phyloP scores from a whole-genome alignment of 2,113 vertebrate genomes.

The Ailuropoda melanoleuca region DNA sequence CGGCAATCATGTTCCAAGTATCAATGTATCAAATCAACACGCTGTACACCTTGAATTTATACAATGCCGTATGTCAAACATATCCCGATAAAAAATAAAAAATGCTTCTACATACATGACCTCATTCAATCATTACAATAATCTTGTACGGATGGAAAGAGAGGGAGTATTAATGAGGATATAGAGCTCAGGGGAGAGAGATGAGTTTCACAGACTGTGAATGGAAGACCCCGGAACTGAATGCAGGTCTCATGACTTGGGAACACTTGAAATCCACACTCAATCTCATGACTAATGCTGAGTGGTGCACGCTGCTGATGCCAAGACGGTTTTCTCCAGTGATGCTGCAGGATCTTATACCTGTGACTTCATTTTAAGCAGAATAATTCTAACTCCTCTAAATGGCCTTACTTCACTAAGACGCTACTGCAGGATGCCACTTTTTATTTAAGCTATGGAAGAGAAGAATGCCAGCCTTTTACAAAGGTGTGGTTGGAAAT shows the following conservation, averaged over 20 bases:
- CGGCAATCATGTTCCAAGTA: neutral
- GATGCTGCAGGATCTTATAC: neutral
- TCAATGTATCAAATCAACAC: neutral
- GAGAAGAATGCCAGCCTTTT: neutral
- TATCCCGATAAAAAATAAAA: neutral
- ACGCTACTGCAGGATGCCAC: neutral
- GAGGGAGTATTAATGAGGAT: neutral
- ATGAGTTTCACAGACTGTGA: neutral
- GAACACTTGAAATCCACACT: constrained; percentile 10
- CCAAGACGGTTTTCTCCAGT: neutral
- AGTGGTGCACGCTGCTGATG: neutral
- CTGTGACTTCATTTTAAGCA: neutral
- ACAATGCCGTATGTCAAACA: neutral
- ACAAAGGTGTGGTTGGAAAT: constrained; percentile 7
- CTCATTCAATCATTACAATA: constrained; percentile 12
- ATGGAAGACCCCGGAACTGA: neutral
- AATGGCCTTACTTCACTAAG: neutral
- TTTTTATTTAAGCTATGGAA: neutral
- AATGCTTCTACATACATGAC: constrained; percentile 22
- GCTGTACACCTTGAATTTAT: neutral
- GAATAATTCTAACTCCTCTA: neutral
- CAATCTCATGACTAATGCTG: neutral
- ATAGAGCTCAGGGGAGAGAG: neutral
- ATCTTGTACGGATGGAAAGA: neutral
- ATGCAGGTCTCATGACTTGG: neutral